phyloP scores from a whole-genome alignment of 2,888 invertebrate genomes.

The Mantis religiosa region DNA sequence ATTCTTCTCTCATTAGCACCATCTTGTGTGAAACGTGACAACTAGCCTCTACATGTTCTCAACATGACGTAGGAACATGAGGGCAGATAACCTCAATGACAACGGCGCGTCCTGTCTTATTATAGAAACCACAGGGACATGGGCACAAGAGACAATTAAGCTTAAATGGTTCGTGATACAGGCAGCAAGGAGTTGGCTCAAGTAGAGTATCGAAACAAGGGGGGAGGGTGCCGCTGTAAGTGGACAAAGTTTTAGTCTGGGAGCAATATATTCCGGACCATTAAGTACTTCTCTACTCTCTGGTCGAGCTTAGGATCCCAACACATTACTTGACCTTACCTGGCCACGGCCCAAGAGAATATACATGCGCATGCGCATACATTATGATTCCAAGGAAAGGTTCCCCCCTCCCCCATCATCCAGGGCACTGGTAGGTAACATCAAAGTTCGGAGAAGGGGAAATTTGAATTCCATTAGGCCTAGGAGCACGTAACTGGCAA shows the following conservation, averaged over 20 bases:
- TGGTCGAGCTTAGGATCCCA: conserved; percentile 1
- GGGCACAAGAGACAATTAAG: conserved; percentile 25
- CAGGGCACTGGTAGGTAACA: not conserved
- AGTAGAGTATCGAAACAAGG: conserved; percentile 3
- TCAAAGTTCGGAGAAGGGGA: not conserved
- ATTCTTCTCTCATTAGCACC: not conserved
- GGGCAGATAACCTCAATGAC: not conserved
- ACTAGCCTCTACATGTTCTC: too few species aligned
- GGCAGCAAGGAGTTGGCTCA: not conserved
- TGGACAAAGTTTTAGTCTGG: conserved; percentile 31
- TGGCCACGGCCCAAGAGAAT: conserved; percentile 21
- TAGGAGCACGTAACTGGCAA: not conserved
- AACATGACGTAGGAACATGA: too few species aligned
- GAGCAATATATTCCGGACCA: conserved; percentile 30
- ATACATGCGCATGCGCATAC: not conserved
- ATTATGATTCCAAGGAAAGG: conserved; percentile 8
- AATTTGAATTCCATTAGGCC: not conserved
- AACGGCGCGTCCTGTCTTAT: conserved; percentile 17
- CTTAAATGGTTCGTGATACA: conserved; percentile 28
- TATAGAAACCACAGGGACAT: conserved; percentile 17
- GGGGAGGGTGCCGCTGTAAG: conserved; percentile 8
- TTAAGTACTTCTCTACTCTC: conserved; percentile 21
- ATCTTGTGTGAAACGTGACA: not conserved
- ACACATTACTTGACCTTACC: conserved; percentile 25
- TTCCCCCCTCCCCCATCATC: not conserved